Conservation (phyloP, 2,888 invertebrate genomes). For the Rhopalosiphum nymphaeae region DNA sequence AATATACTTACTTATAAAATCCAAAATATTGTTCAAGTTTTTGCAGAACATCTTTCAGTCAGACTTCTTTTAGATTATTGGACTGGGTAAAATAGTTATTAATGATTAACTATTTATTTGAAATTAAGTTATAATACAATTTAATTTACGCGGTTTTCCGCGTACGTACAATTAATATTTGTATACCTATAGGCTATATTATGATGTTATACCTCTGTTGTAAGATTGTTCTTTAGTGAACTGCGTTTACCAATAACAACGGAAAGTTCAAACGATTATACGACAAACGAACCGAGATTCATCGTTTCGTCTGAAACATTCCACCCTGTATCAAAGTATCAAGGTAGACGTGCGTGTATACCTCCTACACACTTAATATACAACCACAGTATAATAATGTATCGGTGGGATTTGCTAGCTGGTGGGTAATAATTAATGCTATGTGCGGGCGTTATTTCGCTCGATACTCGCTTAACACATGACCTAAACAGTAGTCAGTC, state of each 20-base stretch:
- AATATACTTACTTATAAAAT: not conserved
- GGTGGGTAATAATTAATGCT: conserved; percentile 31
- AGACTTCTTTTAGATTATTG: not conserved
- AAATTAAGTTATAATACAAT: not conserved
- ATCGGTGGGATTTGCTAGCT: not conserved
- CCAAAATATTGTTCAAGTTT: not conserved
- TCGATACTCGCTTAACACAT: not conserved
- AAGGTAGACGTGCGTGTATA: conserved; percentile 45
- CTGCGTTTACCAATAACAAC: not conserved
- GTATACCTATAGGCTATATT: not conserved
- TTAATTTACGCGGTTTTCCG: not conserved
- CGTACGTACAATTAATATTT: not conserved
- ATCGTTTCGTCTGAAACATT: not conserved
- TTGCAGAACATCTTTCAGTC: not conserved
- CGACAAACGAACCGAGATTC: not conserved
- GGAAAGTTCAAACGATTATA: not conserved
- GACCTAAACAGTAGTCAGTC: conserved; percentile 6
- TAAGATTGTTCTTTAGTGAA: not conserved
- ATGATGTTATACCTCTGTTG: not conserved
- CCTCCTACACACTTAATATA: not conserved
- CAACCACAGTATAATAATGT: not conserved
- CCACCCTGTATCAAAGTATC: not conserved
- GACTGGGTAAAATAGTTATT: not conserved
- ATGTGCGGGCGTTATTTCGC: not conserved
- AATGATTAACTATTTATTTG: not conserved